Evolutionary conservation across 2,113 vertebrate species (phyloP).

Genomic region (Xiphorhynchus elegans): DNA sequence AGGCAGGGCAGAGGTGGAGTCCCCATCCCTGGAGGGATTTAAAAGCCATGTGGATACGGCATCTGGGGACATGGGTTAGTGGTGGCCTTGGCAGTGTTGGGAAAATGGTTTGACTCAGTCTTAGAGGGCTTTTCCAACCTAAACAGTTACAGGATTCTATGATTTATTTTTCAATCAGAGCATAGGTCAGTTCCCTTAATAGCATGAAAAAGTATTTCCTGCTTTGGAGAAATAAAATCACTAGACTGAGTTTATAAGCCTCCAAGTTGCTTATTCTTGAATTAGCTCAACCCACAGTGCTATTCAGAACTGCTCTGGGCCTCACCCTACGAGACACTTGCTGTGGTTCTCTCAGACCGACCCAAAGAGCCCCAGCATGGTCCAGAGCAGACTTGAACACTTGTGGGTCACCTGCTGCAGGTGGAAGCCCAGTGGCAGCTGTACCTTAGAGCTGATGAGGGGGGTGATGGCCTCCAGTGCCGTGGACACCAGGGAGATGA

Average conservation of each 20-base stretch:
- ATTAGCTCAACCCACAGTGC: not conserved
- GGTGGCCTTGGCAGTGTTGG: not conserved
- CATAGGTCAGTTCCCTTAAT: not conserved
- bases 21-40: not conserved
- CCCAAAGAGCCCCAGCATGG: not conserved
- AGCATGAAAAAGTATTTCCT: fast-evolving
- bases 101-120: not conserved
- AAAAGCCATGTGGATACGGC: not conserved
- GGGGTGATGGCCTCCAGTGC: conserved; percentile 89
- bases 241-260: not conserved
- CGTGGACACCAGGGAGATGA: conserved; percentile 91
- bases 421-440: not conserved
- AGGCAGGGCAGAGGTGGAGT: not conserved
- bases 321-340: not conserved
- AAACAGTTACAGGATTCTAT: not conserved
- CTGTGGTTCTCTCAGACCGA: not conserved
- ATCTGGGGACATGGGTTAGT: not conserved
- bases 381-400: not conserved
- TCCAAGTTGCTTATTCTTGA: fast-evolving
- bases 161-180: not conserved
- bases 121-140: not conserved
- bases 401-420: not conserved
- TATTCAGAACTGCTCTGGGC: not conserved
- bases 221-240: not conserved
- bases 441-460: conserved; percentile 94